Evolutionary conservation across 1,140 invertebrate genomes (phyloP), one percentile per base, ranked within the genome.

Genomic region (Drosophila repletoides): DNA sequence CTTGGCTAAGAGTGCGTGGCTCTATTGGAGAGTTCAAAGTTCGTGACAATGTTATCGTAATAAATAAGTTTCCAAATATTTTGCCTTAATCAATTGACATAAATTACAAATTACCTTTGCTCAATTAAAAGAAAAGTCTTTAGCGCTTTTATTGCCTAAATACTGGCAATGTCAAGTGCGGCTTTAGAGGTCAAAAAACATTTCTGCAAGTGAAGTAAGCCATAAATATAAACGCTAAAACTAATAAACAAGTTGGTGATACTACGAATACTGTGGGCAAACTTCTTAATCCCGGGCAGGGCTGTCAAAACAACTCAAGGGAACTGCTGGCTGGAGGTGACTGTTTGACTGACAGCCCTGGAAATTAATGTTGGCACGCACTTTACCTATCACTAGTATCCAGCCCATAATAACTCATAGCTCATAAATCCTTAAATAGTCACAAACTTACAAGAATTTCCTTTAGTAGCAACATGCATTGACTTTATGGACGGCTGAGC

Each of bases 251-350:
- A 74, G 15, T 53, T 28, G 9, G 2, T 53, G 38, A 60, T 31
- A 4, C 17, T 12, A 43, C 14, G 26, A 33, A 15, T 64, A 48
- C 26, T 41, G 41, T 17, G 21, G 12, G 6, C 21, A 31, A 72
- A 45, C 19, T 63, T 40, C 49, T 46, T 70, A 46, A 48, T 52
- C 28, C 51, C 69, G 61, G 53, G 55, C 77, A 53, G 83, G 24
- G 48, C 64, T 73, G 77, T 73, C 77, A 83, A 73, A 76, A 66
- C 31, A 69, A 58, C 15, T 61, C 9, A 58, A 49, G 34, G 34
- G 52, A 65, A 41, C 40, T 28, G 40, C 26, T 52, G 12, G 19
- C 10, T 49, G 29, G 10, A 51, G n/a, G 10, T 36, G 43, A 33
- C 34, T 45, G 17, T 14, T 6, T 58, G 72, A 76, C 31, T 56